These are phyloP conservation scores for Acanthopagrus latus DNA, from an alignment of 2,797 vertebrate species.

Conservation along the genomic window DNA sequence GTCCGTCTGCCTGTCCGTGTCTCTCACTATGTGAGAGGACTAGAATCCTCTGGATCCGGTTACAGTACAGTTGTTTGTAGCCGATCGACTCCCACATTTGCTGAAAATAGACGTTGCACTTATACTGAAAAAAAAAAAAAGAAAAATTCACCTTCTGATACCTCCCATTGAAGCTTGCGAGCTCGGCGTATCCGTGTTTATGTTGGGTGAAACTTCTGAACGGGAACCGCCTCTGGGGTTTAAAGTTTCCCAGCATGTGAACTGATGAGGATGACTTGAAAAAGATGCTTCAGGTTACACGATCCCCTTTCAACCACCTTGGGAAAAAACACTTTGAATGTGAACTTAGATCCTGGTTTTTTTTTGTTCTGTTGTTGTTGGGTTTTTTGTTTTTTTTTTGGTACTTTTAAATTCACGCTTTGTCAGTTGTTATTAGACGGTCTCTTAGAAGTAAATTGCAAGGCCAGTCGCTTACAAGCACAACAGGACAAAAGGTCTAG, in stretches of 20 bases:
- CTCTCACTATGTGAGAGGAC: slow-evolving; percentile 63
- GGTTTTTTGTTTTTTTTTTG: neutral
- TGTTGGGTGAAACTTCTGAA: slow-evolving; percentile 37
- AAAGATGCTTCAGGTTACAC: slow-evolving; percentile 45
- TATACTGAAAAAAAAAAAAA: slow-evolving; percentile 32
- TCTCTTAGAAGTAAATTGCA: slow-evolving; percentile 36
- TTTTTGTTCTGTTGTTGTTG: too few species aligned
- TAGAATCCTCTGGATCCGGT: slow-evolving; percentile 41
- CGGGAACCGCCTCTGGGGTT: slow-evolving; percentile 16
- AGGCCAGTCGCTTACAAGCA: slow-evolving; percentile 62
- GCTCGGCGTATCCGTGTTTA: slow-evolving; percentile 40
- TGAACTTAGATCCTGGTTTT: slow-evolving; percentile 50
- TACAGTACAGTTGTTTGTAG: slow-evolving; percentile 47
- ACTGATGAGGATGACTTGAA: slow-evolving; percentile 58
- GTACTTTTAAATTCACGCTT: slow-evolving; percentile 46
- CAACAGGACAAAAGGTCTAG: slow-evolving; percentile 40
- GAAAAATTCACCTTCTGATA: slow-evolving; percentile 61
- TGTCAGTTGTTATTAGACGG: slow-evolving; percentile 42
- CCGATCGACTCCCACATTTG: slow-evolving; percentile 49
- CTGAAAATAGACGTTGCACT: slow-evolving; percentile 67
- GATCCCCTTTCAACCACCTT: slow-evolving; percentile 44
- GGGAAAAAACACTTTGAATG: slow-evolving; percentile 64
- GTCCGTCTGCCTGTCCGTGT: slow-evolving; percentile 12
- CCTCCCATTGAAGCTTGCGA: slow-evolving; percentile 65
- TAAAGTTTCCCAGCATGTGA: slow-evolving; percentile 26